Conservation (phyloP, 2,113 vertebrate genomes). For the Calonectris borealis region DNA sequence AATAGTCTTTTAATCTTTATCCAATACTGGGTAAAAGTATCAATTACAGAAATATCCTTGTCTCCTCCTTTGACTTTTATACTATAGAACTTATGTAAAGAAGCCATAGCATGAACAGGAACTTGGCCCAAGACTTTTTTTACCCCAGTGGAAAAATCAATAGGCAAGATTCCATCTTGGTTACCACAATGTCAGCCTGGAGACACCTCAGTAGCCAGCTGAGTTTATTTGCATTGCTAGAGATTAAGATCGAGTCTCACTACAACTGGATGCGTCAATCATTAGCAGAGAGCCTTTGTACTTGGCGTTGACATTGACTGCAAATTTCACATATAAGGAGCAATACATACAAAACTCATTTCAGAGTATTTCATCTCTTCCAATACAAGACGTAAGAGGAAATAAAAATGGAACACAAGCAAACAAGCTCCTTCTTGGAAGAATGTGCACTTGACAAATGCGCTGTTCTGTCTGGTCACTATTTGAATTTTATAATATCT, state of each 20-base stretch:
- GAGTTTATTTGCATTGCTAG: background rate
- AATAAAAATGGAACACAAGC: background rate
- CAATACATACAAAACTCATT: background rate
- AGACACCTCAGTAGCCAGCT: background rate
- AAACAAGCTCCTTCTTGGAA: background rate
- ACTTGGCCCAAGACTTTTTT: background rate
- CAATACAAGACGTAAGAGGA: background rate
- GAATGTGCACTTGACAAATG: background rate
- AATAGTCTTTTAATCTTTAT: background rate
- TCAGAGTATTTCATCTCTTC: background rate
- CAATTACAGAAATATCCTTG: background rate
- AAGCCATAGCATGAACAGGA: background rate
- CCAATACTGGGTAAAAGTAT: background rate
- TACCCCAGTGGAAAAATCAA: background rate
- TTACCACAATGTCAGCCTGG: background rate
- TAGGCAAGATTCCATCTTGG: background rate
- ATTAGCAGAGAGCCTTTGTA: background rate
- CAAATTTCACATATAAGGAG: background rate
- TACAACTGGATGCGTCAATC: background rate
- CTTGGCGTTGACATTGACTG: fast-evolving
- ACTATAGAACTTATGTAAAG: background rate
- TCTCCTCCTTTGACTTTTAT: background rate
- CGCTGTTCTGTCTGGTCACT: background rate
- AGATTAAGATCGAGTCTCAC: background rate
- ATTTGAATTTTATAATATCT: background rate